Percentiles rank a stretch among this genome's conserved stretches.
phyloP scores from a whole-genome alignment of 2,113 vertebrate species.

The Nannospalax galili region DNA sequence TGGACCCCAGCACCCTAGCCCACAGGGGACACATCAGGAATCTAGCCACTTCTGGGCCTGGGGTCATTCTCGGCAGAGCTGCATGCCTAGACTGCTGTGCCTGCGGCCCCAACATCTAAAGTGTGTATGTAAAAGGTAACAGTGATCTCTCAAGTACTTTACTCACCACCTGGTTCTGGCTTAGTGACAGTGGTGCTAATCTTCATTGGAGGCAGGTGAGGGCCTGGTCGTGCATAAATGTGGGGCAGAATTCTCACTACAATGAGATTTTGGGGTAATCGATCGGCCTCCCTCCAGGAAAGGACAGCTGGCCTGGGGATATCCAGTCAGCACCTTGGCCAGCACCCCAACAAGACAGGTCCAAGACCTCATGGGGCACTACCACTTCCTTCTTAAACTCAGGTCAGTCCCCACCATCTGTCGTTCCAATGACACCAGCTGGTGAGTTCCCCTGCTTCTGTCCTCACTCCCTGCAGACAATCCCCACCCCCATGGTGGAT shows the following conservation, averaged over 20 bases:
- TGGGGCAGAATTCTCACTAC: not conserved
- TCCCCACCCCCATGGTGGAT: not conserved
- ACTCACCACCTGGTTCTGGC: not conserved
- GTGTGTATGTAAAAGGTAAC: fast-evolving
- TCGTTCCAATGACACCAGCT: no score
- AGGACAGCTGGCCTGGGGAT: no score
- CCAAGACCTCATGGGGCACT: not conserved
- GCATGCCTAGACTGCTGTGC: not conserved
- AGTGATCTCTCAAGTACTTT: not conserved
- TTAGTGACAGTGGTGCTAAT: not conserved
- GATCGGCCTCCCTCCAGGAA: not conserved
- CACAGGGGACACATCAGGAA: not conserved
- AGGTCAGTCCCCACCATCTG: not conserved
- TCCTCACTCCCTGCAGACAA: not conserved
- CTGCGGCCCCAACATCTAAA: fast-evolving
- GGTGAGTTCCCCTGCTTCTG: no score
- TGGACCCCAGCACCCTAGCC: not conserved
- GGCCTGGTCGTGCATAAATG: fast-evolving
- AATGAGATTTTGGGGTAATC: not conserved
- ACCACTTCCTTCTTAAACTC: not conserved
- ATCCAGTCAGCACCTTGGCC: conserved; percentile 38
- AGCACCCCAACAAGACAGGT: not conserved
- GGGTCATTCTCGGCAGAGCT: no score
- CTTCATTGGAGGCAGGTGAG: not conserved
- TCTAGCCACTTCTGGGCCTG: not conserved